A percentile compares a stretch with the other conserved stretches of the same genome.
These are phyloP conservation scores for Mamestra configurata DNA, from an alignment of 1,140 invertebrate genomes.

Conservation along the genomic window DNA sequence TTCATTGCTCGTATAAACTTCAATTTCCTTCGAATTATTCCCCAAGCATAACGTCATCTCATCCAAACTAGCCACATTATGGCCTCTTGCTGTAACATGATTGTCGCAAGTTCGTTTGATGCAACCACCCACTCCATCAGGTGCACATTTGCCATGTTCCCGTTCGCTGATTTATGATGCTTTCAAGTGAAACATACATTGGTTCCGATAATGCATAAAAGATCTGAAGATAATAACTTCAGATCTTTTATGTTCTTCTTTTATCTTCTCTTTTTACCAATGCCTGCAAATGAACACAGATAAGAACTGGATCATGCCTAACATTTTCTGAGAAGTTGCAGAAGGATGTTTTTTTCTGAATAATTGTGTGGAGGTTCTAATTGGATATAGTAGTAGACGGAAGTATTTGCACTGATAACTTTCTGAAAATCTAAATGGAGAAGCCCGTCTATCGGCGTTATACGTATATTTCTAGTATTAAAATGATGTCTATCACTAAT, in stretches of 20 bases:
- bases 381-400: conserved; percentile 46
- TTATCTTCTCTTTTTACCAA: background rate
- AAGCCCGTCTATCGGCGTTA: no score
- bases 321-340: conserved; percentile 14
- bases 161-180: conserved; percentile 48
- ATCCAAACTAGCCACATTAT: conserved; percentile 44
- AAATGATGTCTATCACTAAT: no score
- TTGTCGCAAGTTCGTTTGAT: conserved; percentile 43
- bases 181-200: conserved; percentile 55
- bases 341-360: background rate
- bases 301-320: background rate
- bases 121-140: conserved; percentile 53
- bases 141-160: conserved; percentile 55
- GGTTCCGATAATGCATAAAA: conserved; percentile 51
- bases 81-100: conserved; percentile 35
- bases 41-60: conserved; percentile 26
- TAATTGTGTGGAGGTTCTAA: background rate
- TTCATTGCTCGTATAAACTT: background rate
- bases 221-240: conserved; percentile 35
- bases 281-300: background rate
- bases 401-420: conserved; percentile 30
- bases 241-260: no score
- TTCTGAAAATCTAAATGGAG: conserved; percentile 5
- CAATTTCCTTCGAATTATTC: background rate
- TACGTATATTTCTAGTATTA: no score